Evolutionary conservation across 1,140 invertebrate species (phyloP).

Genomic region (Drosophila paulistorum): DNA sequence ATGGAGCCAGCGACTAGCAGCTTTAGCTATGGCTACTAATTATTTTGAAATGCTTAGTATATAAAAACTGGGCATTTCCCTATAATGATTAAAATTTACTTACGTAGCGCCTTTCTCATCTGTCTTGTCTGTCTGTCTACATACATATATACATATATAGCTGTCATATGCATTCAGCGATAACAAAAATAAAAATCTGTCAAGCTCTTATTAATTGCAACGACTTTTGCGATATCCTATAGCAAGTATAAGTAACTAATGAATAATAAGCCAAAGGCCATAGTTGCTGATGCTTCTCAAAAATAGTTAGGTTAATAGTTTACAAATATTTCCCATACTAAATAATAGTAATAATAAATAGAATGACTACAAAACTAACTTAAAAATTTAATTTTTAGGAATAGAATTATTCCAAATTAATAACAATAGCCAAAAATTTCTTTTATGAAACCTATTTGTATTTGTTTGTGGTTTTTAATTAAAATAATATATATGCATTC

Average conservation of each 20-base stretch:
- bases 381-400: no score
- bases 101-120: background rate
- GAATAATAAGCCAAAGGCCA: no score
- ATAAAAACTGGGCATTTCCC: slow-evolving; percentile 47
- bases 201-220: background rate
- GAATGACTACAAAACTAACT: no score
- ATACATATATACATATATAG: slow-evolving; percentile 14
- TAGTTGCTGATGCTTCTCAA: no score
- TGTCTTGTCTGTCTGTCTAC: slow-evolving; percentile 3
- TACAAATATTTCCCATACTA: no score
- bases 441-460: no score
- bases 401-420: no score
- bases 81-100: slow-evolving; percentile 45
- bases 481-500: no score
- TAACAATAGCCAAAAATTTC: no score
- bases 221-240: background rate
- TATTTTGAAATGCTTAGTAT: background rate
- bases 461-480: no score
- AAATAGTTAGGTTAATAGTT: no score
- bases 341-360: no score
- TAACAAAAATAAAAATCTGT: slow-evolving; percentile 15
- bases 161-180: slow-evolving; percentile 16
- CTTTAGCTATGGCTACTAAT: background rate
- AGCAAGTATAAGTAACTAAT: background rate
- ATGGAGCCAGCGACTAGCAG: background rate